Percentiles rank a stretch among this genome's conserved stretches.
Evolutionary conservation across 2,797 vertebrate species (phyloP).

Genomic region (Cynodonichthys magdalenae): DNA sequence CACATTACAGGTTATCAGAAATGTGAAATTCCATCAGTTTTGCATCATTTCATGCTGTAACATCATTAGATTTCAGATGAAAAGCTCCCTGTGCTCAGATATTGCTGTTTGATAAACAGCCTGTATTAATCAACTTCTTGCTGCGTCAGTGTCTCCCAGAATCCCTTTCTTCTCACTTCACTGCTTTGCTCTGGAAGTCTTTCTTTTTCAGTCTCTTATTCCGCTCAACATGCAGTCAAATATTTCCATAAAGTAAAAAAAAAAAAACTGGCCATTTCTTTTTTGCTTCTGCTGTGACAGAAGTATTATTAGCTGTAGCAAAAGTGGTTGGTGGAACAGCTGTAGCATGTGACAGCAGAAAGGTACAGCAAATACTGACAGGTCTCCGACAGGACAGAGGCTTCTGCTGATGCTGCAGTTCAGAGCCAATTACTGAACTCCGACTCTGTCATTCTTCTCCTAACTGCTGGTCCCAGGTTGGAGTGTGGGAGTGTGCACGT

Average conservation of each 20-base stretch:
- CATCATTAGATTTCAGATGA: conserved; percentile 56
- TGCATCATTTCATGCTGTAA: conserved; percentile 36
- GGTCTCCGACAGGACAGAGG: conserved; percentile 50
- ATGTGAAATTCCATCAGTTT: conserved; percentile 50
- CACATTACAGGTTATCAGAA: conserved; percentile 48
- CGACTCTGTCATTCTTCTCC: conserved; percentile 55
- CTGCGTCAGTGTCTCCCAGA: conserved; percentile 35
- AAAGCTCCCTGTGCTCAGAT: conserved; percentile 32
- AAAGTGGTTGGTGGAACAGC: conserved; percentile 26
- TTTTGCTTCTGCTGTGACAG: conserved; percentile 47
- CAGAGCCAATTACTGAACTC: conserved; percentile 71
- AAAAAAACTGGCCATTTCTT: conserved; percentile 40
- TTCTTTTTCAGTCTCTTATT: conserved; percentile 15
- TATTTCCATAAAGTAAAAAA: conserved; percentile 24
- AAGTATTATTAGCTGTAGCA: conserved; percentile 57
- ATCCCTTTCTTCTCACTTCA: conserved; percentile 33
- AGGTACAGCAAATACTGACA: conserved; percentile 55
- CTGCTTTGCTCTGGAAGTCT: conserved; percentile 14
- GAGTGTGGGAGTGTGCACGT: conserved; percentile 15
- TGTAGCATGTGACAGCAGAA: conserved; percentile 55
- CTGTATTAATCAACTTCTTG: conserved; percentile 55
- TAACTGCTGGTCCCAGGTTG: conserved; percentile 18
- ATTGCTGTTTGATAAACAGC: conserved; percentile 61
- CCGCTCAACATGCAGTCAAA: conserved; percentile 14
- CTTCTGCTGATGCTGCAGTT: conserved; percentile 73